Evolutionary conservation across 2,888 invertebrate species (phyloP), one percentile per base, ranked within the genome.

Genomic region (Xestia sexstrigata): DNA sequence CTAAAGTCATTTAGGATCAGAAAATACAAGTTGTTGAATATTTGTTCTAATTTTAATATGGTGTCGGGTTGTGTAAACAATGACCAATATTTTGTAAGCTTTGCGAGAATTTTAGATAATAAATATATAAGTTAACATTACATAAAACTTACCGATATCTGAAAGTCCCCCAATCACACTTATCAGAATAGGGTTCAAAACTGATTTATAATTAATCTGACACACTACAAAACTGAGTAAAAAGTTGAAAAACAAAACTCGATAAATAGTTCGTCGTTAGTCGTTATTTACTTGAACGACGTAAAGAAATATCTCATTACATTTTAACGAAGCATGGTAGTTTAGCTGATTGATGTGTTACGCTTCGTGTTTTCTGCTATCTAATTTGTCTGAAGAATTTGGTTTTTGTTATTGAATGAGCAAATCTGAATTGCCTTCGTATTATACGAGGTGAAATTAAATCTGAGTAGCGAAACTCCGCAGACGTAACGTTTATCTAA

Each of bases 251-350:
- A 26, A 58, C 2, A 6, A 58, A 26, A 15, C 26, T 26, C 26
- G 26, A 58, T 15, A 58, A 58, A 58, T 58, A 58, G 58, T 26
- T 23, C 2, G 62, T 39, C 35, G 49, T 49, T 5, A 58, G 62
- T 39, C 35, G 49, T 49, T 5, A 58, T 58, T 58, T 67, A 6
- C 30, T 30, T 35, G n/a, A 55, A 30, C 6, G 62, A 42, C 42
- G 15, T 23, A 26, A 63, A 35, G n/a, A 60, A 55, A 74, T 20
- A 60, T 58, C 35, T 35, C 45, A 45, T 35, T 47, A 42, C 23
- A 42, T 62, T 76, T 47, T 66, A 35, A 77, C n/a, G 35, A 79
- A 71, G 77, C 80, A 77, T 79, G 77, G 62, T 79, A 71, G 80
- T 71, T 67, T 23, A 58, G n/a, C 52, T 72, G 52, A 55, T 78